Base-by-base conservation (phyloP, 2,888 invertebrate genomes). In the Drosophila stalkeri region DNA sequence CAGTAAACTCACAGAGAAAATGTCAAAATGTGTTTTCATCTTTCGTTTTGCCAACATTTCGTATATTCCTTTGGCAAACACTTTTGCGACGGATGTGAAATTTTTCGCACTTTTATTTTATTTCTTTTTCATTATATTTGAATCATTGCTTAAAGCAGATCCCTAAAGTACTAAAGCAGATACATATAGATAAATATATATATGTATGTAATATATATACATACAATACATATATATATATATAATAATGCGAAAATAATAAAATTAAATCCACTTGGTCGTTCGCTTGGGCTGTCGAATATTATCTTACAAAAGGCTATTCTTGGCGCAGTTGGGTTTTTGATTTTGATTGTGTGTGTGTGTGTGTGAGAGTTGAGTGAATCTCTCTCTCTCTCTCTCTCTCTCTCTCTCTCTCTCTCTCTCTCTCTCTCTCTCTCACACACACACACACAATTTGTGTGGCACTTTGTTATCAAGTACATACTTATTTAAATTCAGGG, bases 261-360 rank as follows among this genome's bases (percentile, higher is more conserved):
- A 69, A 69, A 76, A 72, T 72, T 39, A 72, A 76, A 82, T 68
- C 59, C 33, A 56, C 61, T 64, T 51, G 33, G 35, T 8, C 35
- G 54, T 39, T 55, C 35, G 52, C n/a, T 39, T 18, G 27, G 46
- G 23, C 39, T 33, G 18, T 16, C n/a, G 44, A 59, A 60, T 43
- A 60, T 71, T 16, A 35, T 52, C 41, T 20, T 31, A 63, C 43
- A 59, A 64, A 70, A 60, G 35, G 44, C 55, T 70, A 60, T 78
- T 69, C 69, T 20, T 55, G 16, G 49, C 49, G 12, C 51, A 44
- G 18, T 73, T 39, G 46, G 43, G 51, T n/a, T 33, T 33, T 43
- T 18, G 8, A 12, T 41, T 12, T 18, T 44, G 47, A 18, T 31
- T 49, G n/a, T n/a, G 31, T 31, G 35, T 35, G 16, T 8, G 43